Conservation (phyloP, 1,140 invertebrate genomes). For the Drosophila grimshawi region DNA sequence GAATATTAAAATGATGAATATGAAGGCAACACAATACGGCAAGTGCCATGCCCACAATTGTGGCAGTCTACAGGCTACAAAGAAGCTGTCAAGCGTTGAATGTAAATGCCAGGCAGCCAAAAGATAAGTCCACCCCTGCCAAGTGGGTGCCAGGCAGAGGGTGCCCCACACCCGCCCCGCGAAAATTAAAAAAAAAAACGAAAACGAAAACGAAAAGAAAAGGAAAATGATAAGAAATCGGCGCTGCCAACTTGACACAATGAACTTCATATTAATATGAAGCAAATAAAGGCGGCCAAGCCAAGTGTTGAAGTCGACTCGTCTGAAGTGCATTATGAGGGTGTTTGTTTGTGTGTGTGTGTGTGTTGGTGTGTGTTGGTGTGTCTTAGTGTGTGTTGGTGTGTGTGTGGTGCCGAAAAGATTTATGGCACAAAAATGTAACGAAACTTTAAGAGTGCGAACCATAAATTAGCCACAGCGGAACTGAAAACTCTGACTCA, state of each 20-base stretch:
- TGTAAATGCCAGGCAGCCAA: conserved; percentile 79
- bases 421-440: conserved; percentile 71
- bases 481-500: conserved; percentile 25
- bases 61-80: conserved; percentile 24
- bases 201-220: conserved; percentile 59
- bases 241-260: conserved; percentile 76
- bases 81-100: conserved; percentile 80
- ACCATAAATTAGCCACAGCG: conserved; percentile 68
- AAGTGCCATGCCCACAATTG: conserved; percentile 11
- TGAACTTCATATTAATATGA: conserved; percentile 81
- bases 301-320: conserved; percentile 65
- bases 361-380: conserved; percentile 40
- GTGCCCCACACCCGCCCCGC: conserved; percentile 29
- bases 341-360: conserved; percentile 40
- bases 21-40: conserved; percentile 25
- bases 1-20: conserved; percentile 17
- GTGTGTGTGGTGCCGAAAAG: conserved; percentile 65
- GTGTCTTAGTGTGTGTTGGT: conserved; percentile 3
- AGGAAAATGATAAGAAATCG: conserved; percentile 75
- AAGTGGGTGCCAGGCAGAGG: conserved; percentile 51
- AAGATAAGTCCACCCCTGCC: conserved; percentile 62
- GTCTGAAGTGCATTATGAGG: conserved; percentile 35
- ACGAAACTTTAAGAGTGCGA: conserved; percentile 69
- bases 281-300: conserved; percentile 70
- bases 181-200: conserved; percentile 71